These are phyloP conservation scores for Spodoptera exigua DNA, from an alignment of 2,888 invertebrate species.

Conservation along the genomic window DNA sequence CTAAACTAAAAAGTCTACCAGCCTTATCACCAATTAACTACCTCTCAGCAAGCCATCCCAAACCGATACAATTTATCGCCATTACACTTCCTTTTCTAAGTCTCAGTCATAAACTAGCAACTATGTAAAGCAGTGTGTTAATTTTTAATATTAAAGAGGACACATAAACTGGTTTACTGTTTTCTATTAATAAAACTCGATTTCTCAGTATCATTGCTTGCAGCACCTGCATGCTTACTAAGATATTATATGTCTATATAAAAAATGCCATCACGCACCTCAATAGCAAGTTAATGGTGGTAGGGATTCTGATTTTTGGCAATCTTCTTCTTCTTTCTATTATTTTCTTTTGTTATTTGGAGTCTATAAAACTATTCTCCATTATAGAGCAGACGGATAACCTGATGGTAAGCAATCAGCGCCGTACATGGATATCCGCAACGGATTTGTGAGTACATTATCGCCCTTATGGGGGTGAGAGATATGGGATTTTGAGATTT, in stretches of 20 bases:
- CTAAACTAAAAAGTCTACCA: constrained; percentile 19
- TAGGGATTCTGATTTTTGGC: too few relatives aligned
- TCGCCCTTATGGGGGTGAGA: too few relatives aligned
- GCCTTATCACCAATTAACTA: constrained; percentile 36
- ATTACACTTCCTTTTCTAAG: constrained; percentile 41
- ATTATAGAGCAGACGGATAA: too few relatives aligned
- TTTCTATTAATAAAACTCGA: constrained; percentile 66
- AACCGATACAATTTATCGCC: constrained; percentile 45
- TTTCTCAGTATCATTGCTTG: constrained; percentile 55
- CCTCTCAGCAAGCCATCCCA: constrained; percentile 20
- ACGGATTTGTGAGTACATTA: too few relatives aligned
- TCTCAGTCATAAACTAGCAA: constrained; percentile 35
- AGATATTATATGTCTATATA: constrained; percentile 46
- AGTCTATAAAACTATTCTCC: too few relatives aligned
- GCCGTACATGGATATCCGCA: too few relatives aligned
- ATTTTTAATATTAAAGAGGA: constrained; percentile 63
- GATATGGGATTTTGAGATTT: too few relatives aligned
- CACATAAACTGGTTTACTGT: constrained; percentile 63
- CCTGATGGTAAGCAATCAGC: too few relatives aligned
- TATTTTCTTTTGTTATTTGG: too few relatives aligned
- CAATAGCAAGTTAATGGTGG: too few relatives aligned
- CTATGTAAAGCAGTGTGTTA: constrained; percentile 49
- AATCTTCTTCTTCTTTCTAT: too few relatives aligned
- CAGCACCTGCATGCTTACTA: constrained; percentile 39
- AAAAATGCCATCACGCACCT: too few relatives aligned